Conservation (phyloP, 2,113 vertebrate species). For the Patagioenas fasciata region DNA sequence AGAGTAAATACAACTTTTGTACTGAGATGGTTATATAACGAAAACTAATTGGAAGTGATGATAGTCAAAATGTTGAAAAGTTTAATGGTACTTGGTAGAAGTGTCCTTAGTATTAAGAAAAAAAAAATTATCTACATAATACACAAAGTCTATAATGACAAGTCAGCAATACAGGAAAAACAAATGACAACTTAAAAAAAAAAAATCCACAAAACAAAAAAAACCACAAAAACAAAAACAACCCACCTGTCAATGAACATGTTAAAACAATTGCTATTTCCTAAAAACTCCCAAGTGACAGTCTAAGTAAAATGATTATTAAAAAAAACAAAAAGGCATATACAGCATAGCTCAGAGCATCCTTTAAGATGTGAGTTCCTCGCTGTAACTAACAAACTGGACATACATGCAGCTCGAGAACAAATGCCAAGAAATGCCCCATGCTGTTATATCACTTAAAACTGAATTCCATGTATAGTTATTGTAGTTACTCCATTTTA, state of each 20-base stretch:
- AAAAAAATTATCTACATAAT: not conserved
- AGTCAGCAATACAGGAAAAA: not conserved
- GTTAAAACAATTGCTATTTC: not conserved
- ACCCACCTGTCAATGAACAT: not conserved
- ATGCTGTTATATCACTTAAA: not conserved
- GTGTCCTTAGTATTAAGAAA: not conserved
- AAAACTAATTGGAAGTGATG: not conserved
- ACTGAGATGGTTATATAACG: not conserved
- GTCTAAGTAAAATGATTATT: not conserved
- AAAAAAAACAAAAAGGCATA: not conserved
- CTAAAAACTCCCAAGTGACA: not conserved
- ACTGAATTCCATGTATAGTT: conserved; percentile 13
- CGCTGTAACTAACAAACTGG: not conserved
- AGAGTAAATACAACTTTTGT: not conserved
- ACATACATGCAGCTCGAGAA: not conserved
- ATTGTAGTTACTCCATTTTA: conserved; percentile 19
- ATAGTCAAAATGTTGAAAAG: not conserved
- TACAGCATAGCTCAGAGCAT: not conserved
- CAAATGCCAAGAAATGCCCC: not conserved
- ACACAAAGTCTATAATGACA: not conserved
- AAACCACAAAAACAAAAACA: not conserved
- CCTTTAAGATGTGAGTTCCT: not conserved
- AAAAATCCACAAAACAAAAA: not conserved
- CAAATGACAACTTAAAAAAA: not conserved
- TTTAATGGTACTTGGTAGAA: not conserved